Evolutionary conservation across 2,113 vertebrate genomes (phyloP).

Genomic region (Syrmaticus mikado): DNA sequence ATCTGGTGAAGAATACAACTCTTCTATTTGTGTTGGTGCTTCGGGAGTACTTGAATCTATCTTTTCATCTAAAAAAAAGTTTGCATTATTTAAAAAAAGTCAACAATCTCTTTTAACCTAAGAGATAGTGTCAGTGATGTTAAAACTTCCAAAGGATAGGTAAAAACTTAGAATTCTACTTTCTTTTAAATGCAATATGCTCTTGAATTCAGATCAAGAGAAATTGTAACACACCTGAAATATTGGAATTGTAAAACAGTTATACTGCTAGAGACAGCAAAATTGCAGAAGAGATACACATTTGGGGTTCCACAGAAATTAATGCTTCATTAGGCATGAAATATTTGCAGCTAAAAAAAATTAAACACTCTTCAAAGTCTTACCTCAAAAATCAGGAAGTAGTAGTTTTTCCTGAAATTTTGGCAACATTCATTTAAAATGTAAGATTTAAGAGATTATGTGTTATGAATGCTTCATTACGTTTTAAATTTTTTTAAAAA

Average conservation of each 20-base stretch:
- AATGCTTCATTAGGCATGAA: neutral
- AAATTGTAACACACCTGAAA: neutral
- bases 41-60: conserved; percentile 60
- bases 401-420: neutral
- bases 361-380: neutral
- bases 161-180: neutral
- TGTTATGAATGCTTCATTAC: rapidly evolving
- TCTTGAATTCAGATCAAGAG: neutral
- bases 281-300: neutral
- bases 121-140: neutral
- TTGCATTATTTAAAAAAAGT: neutral
- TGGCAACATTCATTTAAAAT: neutral
- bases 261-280: neutral
- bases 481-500: neutral
- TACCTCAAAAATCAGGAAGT: neutral
- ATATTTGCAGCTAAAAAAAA: neutral
- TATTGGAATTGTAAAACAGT: neutral
- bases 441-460: neutral
- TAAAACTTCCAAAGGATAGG: neutral
- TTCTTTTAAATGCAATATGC: neutral
- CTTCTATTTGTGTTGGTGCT: conserved; percentile 63
- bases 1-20: conserved; percentile 81
- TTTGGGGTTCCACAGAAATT: neutral
- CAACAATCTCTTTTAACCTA: neutral
- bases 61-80: conserved; percentile 80